Evolutionary conservation across 2,888 invertebrate genomes (phyloP).

Genomic region (Cephus runcator): DNA sequence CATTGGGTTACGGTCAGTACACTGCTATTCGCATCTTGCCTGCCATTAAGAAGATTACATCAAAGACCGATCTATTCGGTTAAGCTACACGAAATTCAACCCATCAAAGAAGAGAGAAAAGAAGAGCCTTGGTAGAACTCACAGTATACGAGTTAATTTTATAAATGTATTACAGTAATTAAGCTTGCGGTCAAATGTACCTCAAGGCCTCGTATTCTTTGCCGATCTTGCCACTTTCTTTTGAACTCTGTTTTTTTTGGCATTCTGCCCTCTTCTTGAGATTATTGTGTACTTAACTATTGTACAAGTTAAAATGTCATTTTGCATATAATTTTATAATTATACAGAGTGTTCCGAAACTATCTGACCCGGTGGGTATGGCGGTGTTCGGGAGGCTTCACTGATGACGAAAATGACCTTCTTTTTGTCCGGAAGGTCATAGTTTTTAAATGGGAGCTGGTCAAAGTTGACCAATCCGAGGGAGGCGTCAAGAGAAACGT

Average conservation of each 20-base stretch:
- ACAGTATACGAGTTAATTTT: background rate
- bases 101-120: background rate
- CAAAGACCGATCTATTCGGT: constrained; percentile 55
- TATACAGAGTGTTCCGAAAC: too few relatives aligned
- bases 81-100: constrained; percentile 24
- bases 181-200: background rate
- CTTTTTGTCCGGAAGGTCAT: too few relatives aligned
- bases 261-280: background rate
- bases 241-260: background rate
- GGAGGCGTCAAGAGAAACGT: too few relatives aligned
- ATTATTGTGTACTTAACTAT: background rate
- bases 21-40: constrained; percentile 59
- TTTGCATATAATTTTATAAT: background rate
- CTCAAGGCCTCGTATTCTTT: background rate
- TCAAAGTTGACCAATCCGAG: too few relatives aligned
- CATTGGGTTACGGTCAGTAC: constrained; percentile 58
- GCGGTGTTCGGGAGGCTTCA: too few relatives aligned
- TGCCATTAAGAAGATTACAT: constrained; percentile 58
- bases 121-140: background rate
- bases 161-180: background rate
- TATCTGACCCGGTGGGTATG: too few relatives aligned
- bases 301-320: background rate
- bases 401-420: too few relatives aligned
- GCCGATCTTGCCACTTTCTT: background rate
- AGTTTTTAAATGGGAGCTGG: too few relatives aligned